phyloP scores from a whole-genome alignment of 2,797 vertebrate species.

The Crocidura indochinensis region DNA sequence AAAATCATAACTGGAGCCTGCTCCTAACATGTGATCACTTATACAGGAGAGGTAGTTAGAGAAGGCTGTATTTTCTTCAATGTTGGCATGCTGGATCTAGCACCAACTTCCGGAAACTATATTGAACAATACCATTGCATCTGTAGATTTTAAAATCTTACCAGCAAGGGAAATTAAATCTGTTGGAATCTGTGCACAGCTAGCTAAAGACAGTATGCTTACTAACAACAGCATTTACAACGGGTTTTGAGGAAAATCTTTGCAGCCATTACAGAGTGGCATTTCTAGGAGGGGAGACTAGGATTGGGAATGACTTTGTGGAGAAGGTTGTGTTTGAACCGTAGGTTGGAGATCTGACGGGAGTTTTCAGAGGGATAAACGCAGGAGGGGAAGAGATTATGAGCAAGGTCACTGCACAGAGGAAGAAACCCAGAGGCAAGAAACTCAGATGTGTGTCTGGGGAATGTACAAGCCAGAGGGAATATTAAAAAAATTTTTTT shows the following conservation, averaged over 20 bases:
- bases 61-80: too few relatives aligned
- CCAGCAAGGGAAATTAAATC: neutral
- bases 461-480: constrained; percentile 32
- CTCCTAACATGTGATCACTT: too few relatives aligned
- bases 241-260: neutral
- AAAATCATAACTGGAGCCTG: too few relatives aligned
- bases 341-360: neutral
- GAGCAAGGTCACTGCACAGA: neutral
- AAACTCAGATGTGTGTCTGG: neutral
- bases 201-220: neutral
- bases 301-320: neutral
- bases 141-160: constrained; percentile 9
- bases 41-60: too few relatives aligned
- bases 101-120: too few relatives aligned
- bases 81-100: too few relatives aligned
- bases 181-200: neutral
- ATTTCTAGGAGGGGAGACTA: neutral
- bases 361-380: neutral
- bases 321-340: neutral
- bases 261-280: neutral
- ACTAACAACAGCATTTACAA: neutral
- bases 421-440: neutral
- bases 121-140: neutral
- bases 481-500: constrained; percentile 11
- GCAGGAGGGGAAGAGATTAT: neutral